Evolutionary conservation across 2,888 invertebrate genomes (phyloP).

Genomic region (Herminia tarsipennalis): DNA sequence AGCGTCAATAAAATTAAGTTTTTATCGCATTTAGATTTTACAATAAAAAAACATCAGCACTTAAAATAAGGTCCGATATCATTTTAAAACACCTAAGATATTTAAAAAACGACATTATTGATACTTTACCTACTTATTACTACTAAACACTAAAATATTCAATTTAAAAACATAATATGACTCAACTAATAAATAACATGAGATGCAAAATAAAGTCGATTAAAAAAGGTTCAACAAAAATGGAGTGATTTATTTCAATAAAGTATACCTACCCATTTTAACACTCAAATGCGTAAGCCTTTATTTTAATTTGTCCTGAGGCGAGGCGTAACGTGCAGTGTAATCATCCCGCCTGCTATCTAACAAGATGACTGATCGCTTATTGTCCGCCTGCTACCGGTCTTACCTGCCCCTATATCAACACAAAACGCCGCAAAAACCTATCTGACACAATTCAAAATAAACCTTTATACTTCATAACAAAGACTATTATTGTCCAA

Average conservation of each 20-base stretch:
- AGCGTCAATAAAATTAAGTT: slow-evolving; percentile 3
- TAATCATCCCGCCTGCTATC: slow-evolving; percentile 74
- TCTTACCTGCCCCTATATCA: slow-evolving; percentile 57
- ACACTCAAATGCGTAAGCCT: slow-evolving; percentile 35
- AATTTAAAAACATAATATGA: slow-evolving; percentile 44
- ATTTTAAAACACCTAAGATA: slow-evolving; percentile 11
- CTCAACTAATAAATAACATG: slow-evolving; percentile 35
- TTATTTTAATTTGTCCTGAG: slow-evolving; percentile 69
- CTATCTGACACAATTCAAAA: slow-evolving; percentile 34
- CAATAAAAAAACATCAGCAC: slow-evolving; percentile 7
- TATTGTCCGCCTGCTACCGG: slow-evolving; percentile 81
- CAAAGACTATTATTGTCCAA: slow-evolving; percentile 33
- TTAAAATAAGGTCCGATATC: slow-evolving; percentile 12
- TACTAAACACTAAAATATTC: slow-evolving; percentile 33
- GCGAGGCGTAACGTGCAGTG: slow-evolving; percentile 55
- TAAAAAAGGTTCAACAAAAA: slow-evolving; percentile 33
- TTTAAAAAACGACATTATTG: slow-evolving; percentile 4
- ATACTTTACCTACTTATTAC: slow-evolving; percentile 32
- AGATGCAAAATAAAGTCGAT: slow-evolving; percentile 41
- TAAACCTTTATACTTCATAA: slow-evolving; percentile 24
- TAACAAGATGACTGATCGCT: slow-evolving; percentile 80
- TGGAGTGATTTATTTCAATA: slow-evolving; percentile 40
- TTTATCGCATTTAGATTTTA: slow-evolving; percentile 5
- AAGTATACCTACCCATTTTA: slow-evolving; percentile 27
- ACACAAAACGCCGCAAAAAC: slow-evolving; percentile 45